These are phyloP conservation scores for Argyra leucocephala DNA, from an alignment of 2,888 invertebrate genomes.

Conservation along the genomic window DNA sequence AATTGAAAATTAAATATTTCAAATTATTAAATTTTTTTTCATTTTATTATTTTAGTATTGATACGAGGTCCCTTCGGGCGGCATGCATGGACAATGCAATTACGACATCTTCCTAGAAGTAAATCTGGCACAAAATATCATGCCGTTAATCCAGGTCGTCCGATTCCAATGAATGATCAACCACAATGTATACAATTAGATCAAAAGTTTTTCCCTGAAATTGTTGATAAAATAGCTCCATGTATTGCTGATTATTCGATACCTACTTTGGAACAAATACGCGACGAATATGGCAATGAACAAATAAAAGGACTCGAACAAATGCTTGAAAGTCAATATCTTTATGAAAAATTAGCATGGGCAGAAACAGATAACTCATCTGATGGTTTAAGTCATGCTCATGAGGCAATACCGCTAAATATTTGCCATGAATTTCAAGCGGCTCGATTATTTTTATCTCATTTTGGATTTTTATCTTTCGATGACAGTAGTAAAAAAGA, in stretches of 20 bases:
- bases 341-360: conserved; percentile 49
- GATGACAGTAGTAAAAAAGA: conserved; percentile 38
- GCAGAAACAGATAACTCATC: conserved; percentile 44
- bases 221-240: conserved; percentile 65
- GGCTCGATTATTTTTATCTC: conserved; percentile 85
- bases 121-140: conserved; percentile 58
- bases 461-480: conserved; percentile 81
- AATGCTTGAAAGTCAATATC: conserved; percentile 61
- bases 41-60: conserved; percentile 51
- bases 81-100: conserved; percentile 86
- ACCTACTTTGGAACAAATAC: conserved; percentile 71
- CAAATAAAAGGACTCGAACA: conserved; percentile 55
- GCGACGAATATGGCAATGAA: conserved; percentile 47
- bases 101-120: conserved; percentile 77
- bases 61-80: conserved; percentile 90
- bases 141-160: conserved; percentile 55
- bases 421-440: conserved; percentile 91
- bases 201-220: conserved; percentile 70
- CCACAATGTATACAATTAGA: conserved; percentile 56
- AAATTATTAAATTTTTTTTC: background rate
- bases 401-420: conserved; percentile 69
- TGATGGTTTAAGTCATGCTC: conserved; percentile 46
- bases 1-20: background rate
- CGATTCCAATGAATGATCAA: conserved; percentile 63
- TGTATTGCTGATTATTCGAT: conserved; percentile 87